A percentile compares a stretch with the other conserved stretches of the same genome.
Conservation (phyloP, 2,888 invertebrate genomes). For the Yponomeuta cagnagella region DNA sequence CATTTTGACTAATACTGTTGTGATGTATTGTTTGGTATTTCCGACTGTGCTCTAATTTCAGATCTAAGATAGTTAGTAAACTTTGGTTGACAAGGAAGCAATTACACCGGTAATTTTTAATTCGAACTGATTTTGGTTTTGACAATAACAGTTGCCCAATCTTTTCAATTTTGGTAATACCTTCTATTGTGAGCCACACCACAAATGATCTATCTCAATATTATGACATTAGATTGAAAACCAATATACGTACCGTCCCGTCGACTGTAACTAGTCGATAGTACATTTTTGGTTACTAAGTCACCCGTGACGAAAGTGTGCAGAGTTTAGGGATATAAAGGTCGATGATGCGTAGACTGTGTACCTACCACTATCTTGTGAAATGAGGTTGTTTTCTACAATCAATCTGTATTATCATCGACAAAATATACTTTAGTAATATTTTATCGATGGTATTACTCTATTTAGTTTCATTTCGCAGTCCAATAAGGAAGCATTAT, state of each 20-base stretch:
- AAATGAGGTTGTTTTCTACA: background rate
- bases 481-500: background rate
- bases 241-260: background rate
- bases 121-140: background rate
- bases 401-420: background rate
- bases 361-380: no score
- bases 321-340: no score
- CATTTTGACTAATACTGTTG: background rate
- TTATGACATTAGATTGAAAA: background rate
- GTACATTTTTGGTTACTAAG: no score
- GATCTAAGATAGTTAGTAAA: background rate
- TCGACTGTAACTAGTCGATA: background rate
- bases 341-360: no score
- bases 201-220: conserved; percentile 6
- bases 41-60: background rate
- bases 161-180: conserved; percentile 4
- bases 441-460: no score
- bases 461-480: background rate
- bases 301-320: no score
- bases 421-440: no score
- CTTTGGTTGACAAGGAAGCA: background rate
- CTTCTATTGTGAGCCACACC: background rate
- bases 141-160: conserved; percentile 14
- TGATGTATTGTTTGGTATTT: background rate
- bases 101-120: background rate